Base-by-base conservation (phyloP, 2,113 vertebrate species). In the Channa maculata region DNA sequence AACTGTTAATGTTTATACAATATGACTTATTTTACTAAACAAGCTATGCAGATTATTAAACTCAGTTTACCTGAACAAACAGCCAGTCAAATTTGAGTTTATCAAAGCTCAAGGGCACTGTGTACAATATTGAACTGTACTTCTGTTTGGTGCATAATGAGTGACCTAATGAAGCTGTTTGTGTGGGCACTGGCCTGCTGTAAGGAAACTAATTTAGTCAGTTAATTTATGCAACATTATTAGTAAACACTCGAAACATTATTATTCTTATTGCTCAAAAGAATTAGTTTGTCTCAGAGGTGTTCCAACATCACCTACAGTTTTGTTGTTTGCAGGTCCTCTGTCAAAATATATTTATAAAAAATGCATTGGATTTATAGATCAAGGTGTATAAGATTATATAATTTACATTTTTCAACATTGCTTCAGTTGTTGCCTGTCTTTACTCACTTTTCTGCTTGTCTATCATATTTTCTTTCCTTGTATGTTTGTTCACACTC, bases 31-130 rank as follows among this genome's bases (percentile, higher is more conserved):
- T 39, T n/a, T 46, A 50, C 33, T 41, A 6, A 50, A 46, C 39
- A 7, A 34, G 0, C 8, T 55, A 41, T 0, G 38, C 59, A 45
- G 37, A 24, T 78, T 65, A 78, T 69, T 53, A 70, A 85, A 15
- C 54, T 54, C 48, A 4, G 8, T 69, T 80, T 71, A 72, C 45
- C 70, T 44, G 75, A 73, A 81, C 61, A 54, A 71, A 58, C 55
- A 55, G 46, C 37, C 41, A 43, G 48, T 72, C 46, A 64, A 62
- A 58, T 69, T 75, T 65, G 9, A 65, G 66, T 76, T 59, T 11
- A 70, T 83, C n/a, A 39, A 24, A 75, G 70, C 48, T 80, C 60
- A 84, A 82, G 75, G 85, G 79, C 66, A 51, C 8, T 9, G 36
- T 65, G 38, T 24, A 15, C 54, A 6, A 1, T 74, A 71, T 79